phyloP scores from a whole-genome alignment of 2,113 vertebrate species.

The Chaetops frenatus region DNA sequence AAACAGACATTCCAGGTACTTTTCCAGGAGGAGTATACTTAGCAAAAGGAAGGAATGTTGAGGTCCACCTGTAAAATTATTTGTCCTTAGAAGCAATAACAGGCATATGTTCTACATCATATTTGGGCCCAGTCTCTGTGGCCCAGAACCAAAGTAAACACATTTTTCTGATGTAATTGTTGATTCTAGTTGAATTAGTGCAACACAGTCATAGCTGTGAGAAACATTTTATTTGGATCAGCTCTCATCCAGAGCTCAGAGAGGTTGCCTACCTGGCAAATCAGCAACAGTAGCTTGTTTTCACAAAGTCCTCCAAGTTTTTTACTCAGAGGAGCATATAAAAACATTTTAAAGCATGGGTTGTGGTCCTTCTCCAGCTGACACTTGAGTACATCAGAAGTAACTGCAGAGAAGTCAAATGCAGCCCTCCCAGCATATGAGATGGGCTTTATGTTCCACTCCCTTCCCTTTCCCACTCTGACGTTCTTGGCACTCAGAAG shows the following conservation, averaged over 20 bases:
- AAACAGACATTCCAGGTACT: constrained; percentile 33
- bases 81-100: constrained; percentile 68
- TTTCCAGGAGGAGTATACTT: constrained; percentile 45
- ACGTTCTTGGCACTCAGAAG: neutral
- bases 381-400: constrained; percentile 37
- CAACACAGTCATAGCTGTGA: constrained; percentile 64
- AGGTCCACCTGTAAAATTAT: constrained; percentile 78
- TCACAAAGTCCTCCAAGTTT: constrained; percentile 48
- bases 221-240: constrained; percentile 72
- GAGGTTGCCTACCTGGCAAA: constrained; percentile 65
- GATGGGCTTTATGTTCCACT: neutral
- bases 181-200: constrained; percentile 72
- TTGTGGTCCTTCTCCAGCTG: constrained; percentile 41
- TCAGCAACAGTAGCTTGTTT: constrained; percentile 63
- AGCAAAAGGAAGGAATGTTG: constrained; percentile 49
- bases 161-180: constrained; percentile 78
- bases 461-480: neutral
- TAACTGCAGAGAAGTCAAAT: neutral
- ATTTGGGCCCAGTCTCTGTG: constrained; percentile 66
- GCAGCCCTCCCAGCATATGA: neutral
- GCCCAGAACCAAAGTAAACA: constrained; percentile 77
- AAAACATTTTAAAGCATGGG: constrained; percentile 52
- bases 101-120: constrained; percentile 76
- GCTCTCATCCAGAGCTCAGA: constrained; percentile 51
- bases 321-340: constrained; percentile 39